Percentiles rank a stretch among this genome's conserved stretches.
These are phyloP conservation scores for Neopipo cinnamomea DNA, from an alignment of 2,113 vertebrate species.

Conservation along the genomic window DNA sequence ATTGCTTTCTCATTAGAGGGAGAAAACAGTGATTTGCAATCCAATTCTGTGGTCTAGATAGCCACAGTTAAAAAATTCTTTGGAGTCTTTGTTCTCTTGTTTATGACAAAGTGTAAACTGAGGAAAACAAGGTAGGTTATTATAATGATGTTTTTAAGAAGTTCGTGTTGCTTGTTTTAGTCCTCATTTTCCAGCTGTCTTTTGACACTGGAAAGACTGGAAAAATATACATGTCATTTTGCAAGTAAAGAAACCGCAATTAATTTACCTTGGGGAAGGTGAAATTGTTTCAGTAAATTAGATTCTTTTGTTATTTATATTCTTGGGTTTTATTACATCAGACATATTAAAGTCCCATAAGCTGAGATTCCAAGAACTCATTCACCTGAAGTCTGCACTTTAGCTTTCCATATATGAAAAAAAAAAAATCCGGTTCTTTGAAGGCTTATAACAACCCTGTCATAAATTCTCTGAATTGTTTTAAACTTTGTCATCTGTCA, in stretches of 20 bases:
- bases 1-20: neutral
- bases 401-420: conserved; percentile 6
- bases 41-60: neutral
- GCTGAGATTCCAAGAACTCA: conserved; percentile 23
- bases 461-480: neutral
- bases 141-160: neutral
- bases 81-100: neutral
- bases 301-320: conserved; percentile 2
- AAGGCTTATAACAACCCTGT: neutral
- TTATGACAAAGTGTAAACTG: neutral
- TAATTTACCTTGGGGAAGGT: neutral
- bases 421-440: neutral
- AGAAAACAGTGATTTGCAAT: neutral
- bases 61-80: neutral
- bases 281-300: conserved; percentile 23
- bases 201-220: neutral
- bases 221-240: neutral
- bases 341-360: conserved; percentile 15
- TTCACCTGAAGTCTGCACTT: conserved; percentile 8
- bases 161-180: neutral
- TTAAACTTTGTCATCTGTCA: neutral
- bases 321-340: neutral
- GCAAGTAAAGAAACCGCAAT: neutral
- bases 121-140: neutral
- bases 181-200: neutral